Percentiles rank a stretch among this genome's conserved stretches.
Conservation (phyloP, 2,888 invertebrate genomes). For the Galeopsomyia nigrocyanea region DNA sequence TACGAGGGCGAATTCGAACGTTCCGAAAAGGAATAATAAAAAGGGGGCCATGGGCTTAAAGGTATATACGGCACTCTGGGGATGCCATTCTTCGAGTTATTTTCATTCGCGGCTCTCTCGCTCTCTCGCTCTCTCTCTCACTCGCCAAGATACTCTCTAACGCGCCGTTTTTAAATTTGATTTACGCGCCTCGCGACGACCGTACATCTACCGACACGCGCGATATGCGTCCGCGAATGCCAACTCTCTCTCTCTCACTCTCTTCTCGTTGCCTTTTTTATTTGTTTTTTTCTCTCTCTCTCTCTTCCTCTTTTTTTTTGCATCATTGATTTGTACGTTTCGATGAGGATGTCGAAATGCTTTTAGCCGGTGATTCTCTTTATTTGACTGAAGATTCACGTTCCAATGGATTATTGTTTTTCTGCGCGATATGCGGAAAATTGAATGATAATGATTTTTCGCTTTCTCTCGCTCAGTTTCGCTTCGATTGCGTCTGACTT, state of each 20-base stretch:
- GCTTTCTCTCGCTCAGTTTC: too few species aligned
- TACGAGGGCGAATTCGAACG: constrained; percentile 21
- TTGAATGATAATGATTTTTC: constrained; percentile 12
- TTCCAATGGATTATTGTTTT: neutral
- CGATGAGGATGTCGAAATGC: too few species aligned
- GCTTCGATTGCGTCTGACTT: too few species aligned
- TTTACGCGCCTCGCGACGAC: constrained; percentile 65
- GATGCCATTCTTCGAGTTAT: constrained; percentile 56
- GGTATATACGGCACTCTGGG: constrained; percentile 34
- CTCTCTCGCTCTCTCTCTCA: constrained; percentile 14
- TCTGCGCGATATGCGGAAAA: constrained; percentile 29
- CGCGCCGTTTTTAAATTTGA: constrained; percentile 66
- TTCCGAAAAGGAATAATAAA: too few species aligned
- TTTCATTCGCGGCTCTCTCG: constrained; percentile 49
- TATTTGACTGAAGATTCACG: too few species aligned
- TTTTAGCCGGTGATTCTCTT: too few species aligned
- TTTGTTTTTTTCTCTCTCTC: too few species aligned
- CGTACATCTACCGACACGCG: constrained; percentile 56
- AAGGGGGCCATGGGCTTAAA: too few species aligned
- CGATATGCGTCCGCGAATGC: neutral
- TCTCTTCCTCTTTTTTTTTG: too few species aligned
- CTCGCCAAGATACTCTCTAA: constrained; percentile 49
- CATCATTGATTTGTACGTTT: too few species aligned
- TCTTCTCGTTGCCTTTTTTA: too few species aligned
- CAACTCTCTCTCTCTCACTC: too few species aligned